phyloP scores from a whole-genome alignment of 2,113 vertebrate genomes.

The Leucosticte australis region DNA sequence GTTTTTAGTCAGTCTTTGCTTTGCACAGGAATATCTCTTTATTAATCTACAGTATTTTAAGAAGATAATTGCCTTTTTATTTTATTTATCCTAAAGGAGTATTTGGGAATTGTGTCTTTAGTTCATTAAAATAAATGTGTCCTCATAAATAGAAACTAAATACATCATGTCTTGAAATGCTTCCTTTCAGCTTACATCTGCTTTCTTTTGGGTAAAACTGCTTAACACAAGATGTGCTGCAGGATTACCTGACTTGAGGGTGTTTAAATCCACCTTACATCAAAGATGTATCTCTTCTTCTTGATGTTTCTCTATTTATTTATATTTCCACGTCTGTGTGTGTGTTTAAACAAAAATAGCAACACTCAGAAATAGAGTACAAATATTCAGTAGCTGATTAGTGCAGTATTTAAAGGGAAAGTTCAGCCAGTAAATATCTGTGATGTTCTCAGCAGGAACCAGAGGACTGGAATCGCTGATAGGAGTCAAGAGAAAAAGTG shows the following conservation, averaged over 20 bases:
- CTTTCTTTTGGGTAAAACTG: neutral
- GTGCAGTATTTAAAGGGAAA: neutral
- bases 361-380: neutral
- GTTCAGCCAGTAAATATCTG: neutral
- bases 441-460: neutral
- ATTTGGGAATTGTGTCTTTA: fast-evolving
- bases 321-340: neutral
- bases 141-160: neutral
- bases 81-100: neutral
- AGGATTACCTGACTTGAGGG: neutral
- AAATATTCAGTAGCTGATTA: neutral
- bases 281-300: neutral
- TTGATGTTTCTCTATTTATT: neutral
- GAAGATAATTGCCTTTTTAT: neutral
- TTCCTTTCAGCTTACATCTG: neutral
- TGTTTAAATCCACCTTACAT: neutral
- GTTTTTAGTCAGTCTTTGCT: neutral
- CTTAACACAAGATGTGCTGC: neutral
- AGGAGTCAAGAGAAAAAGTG: slow-evolving; percentile 24
- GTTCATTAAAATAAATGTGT: neutral
- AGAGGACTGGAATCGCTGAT: neutral
- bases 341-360: neutral
- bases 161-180: neutral
- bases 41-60: neutral
- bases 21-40: neutral